Evolutionary conservation across 2,113 vertebrate species (phyloP), one percentile per base, ranked within the genome.

Genomic region (Macquaria australasica): DNA sequence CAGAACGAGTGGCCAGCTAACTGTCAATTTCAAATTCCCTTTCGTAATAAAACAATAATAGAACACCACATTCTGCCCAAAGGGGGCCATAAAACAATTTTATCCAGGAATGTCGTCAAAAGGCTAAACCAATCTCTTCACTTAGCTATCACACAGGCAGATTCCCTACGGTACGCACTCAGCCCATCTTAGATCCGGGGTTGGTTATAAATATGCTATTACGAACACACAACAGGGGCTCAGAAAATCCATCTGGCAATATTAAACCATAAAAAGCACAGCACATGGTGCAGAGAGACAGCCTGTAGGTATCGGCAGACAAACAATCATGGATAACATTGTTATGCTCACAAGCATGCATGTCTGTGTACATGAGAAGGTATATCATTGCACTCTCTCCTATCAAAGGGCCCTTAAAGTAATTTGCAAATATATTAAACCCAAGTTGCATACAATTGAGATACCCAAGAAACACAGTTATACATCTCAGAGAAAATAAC

Each of bases 11-110:
- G 72, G 73, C 86, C 76, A 74, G 48, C 62, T 73, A 60, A 56
- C 51, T 75, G 73, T 83, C 83, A 85, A 89, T 80, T 74, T 91
- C 50, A 85, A 91, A 88, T 88, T 92, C 86, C 87, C 83, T 62
- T 39, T 79, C 60, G 81, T 88, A 92, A 92, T 91, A 91, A 94
- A 95, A 90, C 91, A 93, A 93, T 93, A 93, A 93, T 77, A 92
- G 88, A 85, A 79, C 67, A 87, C 85, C 89, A 87, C 73, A 59
- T 81, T n/a, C 50, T 15, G 81, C 91, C 89, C 86, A 88, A 79
- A 50, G 85, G 92, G 84, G 89, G 73, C 85, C 79, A 83, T 92
- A 90, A 94, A 94, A 91, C 86, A 85, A 91, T 91, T 93, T 93
- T 68, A 89, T 89, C 88, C 85, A 87, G 81, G 67, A 87, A 83